phyloP scores from a whole-genome alignment of 2,113 vertebrate species.

The Thalassoma bifasciatum region DNA sequence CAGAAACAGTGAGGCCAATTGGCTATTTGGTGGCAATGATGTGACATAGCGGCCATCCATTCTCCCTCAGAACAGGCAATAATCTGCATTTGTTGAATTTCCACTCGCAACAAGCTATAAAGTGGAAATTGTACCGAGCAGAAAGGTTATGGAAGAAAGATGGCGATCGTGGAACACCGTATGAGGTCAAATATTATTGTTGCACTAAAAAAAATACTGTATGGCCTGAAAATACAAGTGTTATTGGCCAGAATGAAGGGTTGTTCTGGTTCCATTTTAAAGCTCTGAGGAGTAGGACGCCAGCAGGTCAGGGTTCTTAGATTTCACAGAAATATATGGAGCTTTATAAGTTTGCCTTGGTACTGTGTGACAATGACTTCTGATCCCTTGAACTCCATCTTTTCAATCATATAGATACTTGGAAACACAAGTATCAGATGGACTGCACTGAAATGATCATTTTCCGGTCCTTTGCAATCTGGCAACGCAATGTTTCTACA shows the following conservation, averaged over 20 bases:
- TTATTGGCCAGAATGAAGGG: not conserved
- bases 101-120: conserved; percentile 43
- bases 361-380: too few species aligned
- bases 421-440: too few species aligned
- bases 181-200: conserved; percentile 27
- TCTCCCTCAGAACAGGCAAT: conserved; percentile 36
- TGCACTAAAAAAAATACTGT: conserved; percentile 15
- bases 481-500: too few species aligned
- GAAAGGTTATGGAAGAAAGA: conserved; percentile 38
- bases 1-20: conserved; percentile 63
- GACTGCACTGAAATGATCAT: too few species aligned
- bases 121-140: conserved; percentile 18
- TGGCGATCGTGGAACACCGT: conserved; percentile 13
- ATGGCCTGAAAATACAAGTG: not conserved
- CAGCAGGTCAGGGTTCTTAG: not conserved
- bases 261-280: not conserved
- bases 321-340: not conserved
- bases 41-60: conserved; percentile 53
- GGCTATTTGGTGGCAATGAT: conserved; percentile 63
- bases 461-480: too few species aligned
- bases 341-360: not conserved
- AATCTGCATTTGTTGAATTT: conserved; percentile 59
- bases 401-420: too few species aligned
- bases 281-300: not conserved
- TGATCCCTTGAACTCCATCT: too few species aligned